These are phyloP conservation scores for Cheilosia pagana DNA, from an alignment of 2,888 invertebrate genomes.

Conservation along the genomic window DNA sequence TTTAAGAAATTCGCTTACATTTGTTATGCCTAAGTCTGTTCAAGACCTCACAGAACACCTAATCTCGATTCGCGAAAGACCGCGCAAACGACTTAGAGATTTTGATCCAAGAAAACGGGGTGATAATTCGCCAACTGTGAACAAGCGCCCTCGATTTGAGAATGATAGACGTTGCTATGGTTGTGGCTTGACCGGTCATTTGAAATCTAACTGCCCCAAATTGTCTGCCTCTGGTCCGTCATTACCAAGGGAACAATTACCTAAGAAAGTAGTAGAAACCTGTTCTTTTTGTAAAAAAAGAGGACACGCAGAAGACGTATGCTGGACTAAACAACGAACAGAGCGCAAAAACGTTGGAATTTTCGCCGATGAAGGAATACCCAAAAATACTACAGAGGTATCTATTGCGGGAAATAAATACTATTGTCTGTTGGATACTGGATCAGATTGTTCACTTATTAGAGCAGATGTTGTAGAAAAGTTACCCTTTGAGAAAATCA, in stretches of 20 bases:
- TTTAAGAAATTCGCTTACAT: constrained; percentile 20
- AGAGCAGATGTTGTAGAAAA: too few relatives aligned
- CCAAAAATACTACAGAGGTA: too few relatives aligned
- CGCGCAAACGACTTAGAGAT: constrained; percentile 3
- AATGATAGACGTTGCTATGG: constrained; percentile 15
- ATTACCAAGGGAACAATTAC: not conserved
- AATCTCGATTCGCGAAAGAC: constrained; percentile 14
- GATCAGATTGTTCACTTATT: too few relatives aligned
- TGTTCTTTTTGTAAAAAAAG: too few relatives aligned
- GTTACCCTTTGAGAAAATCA: too few relatives aligned
- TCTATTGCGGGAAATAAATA: too few relatives aligned
- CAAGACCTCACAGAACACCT: constrained; percentile 32
- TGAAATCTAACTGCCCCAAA: constrained; percentile 15
- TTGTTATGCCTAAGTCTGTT: constrained; percentile 30
- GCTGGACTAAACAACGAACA: too few relatives aligned
- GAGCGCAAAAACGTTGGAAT: too few relatives aligned
- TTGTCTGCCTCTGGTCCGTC: not conserved
- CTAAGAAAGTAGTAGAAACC: not conserved
- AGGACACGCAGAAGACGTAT: too few relatives aligned
- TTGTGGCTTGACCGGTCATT: constrained; percentile 17
- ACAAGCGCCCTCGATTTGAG: constrained; percentile 19
- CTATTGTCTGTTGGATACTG: too few relatives aligned
- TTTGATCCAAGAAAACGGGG: not conserved
- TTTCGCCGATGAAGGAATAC: too few relatives aligned
- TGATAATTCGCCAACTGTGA: not conserved